A percentile compares a stretch with the other conserved stretches of the same genome.
These are phyloP conservation scores for Lindbergichthys nudifrons DNA, from an alignment of 2,797 vertebrate genomes.

Conservation along the genomic window DNA sequence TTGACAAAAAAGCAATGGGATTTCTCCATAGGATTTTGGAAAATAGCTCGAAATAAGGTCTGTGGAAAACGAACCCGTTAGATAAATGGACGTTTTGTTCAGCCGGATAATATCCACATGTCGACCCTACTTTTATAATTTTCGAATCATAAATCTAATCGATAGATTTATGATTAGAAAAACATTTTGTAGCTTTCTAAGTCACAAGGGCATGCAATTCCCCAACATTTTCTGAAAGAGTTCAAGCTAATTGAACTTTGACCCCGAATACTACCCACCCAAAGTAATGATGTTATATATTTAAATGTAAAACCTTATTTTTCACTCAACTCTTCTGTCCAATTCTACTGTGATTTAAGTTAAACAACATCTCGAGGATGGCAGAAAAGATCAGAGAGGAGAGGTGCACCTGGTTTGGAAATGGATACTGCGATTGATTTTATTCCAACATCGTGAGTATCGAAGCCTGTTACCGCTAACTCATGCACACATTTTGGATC, in stretches of 20 bases:
- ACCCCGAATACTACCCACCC: neutral
- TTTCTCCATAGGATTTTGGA: no score
- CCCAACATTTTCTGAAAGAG: neutral
- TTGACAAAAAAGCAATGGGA: no score
- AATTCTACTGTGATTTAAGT: neutral
- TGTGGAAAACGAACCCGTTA: no score
- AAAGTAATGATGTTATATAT: neutral
- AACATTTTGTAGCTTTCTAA: neutral
- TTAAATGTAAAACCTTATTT: neutral
- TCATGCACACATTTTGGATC: neutral
- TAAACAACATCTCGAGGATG: neutral
- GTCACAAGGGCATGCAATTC: no score
- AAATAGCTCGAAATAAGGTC: no score
- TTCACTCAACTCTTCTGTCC: neutral
- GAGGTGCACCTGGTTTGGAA: neutral
- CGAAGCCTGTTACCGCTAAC: neutral
- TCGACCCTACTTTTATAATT: no score
- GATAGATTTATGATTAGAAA: no score
- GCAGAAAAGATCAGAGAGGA: neutral
- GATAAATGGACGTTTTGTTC: no score
- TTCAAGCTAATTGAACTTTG: conserved; percentile 2
- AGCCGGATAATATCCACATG: no score
- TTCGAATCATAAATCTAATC: no score
- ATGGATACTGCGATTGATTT: neutral
- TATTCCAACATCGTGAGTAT: neutral